Percentiles rank a stretch among this genome's conserved stretches.
Conservation (phyloP, 1,140 invertebrate species). For the Drosophila ambigua region DNA sequence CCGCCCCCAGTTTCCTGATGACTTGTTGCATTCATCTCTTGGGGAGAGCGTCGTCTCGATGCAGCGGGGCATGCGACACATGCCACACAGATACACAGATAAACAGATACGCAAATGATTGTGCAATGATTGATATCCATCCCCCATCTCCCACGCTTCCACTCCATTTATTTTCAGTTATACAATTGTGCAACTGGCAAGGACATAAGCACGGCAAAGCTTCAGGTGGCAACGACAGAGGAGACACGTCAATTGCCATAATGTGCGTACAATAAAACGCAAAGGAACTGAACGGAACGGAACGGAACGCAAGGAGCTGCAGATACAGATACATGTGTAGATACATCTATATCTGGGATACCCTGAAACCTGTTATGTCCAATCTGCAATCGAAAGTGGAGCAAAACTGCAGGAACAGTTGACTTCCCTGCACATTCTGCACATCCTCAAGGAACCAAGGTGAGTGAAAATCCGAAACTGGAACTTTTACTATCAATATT, state of each 20-base stretch:
- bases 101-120: slow-evolving; percentile 9
- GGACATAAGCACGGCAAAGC: not conserved
- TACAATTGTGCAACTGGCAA: slow-evolving; percentile 20
- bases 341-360: slow-evolving; percentile 1
- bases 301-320: not conserved
- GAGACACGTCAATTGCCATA: slow-evolving; percentile 43
- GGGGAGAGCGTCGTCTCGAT: slow-evolving; percentile 10
- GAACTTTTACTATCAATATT: no score
- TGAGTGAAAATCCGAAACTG: no score
- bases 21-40: slow-evolving; percentile 46
- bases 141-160: slow-evolving; percentile 4
- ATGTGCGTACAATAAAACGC: slow-evolving; percentile 36
- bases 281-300: not conserved
- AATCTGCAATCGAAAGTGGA: slow-evolving; percentile 13
- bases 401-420: slow-evolving; percentile 28
- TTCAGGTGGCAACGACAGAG: slow-evolving; percentile 28
- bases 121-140: slow-evolving; percentile 25
- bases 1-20: not conserved
- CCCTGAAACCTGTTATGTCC: not conserved
- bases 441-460: no score
- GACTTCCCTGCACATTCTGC: not conserved
- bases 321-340: slow-evolving; percentile 1
- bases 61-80: slow-evolving; percentile 20
- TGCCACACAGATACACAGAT: slow-evolving; percentile 3
- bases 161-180: slow-evolving; percentile 53